A percentile compares a stretch with the other conserved stretches of the same genome.
Evolutionary conservation across 2,797 vertebrate genomes (phyloP).

Genomic region (Schizothorax lantsangensis): DNA sequence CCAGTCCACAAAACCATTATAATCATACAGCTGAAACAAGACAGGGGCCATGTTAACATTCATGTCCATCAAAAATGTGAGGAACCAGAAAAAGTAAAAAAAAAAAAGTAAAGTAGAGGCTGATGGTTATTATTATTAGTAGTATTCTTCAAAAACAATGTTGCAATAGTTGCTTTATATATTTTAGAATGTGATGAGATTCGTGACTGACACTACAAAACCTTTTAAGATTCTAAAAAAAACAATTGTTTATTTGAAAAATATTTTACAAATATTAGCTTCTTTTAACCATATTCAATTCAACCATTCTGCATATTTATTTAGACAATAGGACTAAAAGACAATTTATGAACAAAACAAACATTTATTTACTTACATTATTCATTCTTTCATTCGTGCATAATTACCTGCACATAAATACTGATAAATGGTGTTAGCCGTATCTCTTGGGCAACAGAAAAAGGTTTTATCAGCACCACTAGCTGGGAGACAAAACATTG

Average conservation of each 20-base stretch:
- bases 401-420: neutral
- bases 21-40: conserved; percentile 2
- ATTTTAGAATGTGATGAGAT: neutral
- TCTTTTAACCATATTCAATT: neutral
- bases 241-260: too few relatives aligned
- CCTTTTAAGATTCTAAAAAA: neutral
- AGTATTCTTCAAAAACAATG: neutral
- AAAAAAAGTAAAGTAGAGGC: too few relatives aligned
- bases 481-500: neutral
- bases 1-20: conserved; percentile 54
- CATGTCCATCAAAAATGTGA: neutral
- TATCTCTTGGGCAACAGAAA: neutral
- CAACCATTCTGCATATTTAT: too few relatives aligned
- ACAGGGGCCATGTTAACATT: neutral
- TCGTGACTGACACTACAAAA: neutral
- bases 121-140: too few relatives aligned
- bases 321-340: too few relatives aligned
- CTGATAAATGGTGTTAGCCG: neutral
- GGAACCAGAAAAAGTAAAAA: neutral
- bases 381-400: neutral
- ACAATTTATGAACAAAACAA: too few relatives aligned
- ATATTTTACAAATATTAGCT: too few relatives aligned
- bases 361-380: too few relatives aligned
- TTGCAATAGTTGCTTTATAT: neutral
- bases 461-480: neutral